Evolutionary conservation across 2,113 vertebrate genomes (phyloP).

Genomic region (Phoenicopterus ruber): DNA sequence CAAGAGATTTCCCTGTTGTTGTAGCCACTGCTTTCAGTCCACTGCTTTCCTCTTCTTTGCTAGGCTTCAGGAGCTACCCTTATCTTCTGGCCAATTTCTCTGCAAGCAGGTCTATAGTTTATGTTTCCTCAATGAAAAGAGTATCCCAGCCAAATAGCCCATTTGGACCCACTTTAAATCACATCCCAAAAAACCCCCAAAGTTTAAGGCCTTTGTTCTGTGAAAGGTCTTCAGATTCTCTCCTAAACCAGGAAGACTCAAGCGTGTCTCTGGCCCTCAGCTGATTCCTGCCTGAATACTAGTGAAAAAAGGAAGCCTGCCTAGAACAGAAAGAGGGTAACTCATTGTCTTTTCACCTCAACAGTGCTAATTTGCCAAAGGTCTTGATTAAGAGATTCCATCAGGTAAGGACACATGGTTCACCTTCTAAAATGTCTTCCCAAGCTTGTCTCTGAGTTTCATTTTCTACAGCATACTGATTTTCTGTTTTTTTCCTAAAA

Average conservation of each 20-base stretch:
- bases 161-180: neutral
- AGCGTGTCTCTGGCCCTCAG: neutral
- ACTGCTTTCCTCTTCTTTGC: neutral
- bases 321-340: neutral
- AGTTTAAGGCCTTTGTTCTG: neutral
- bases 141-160: neutral
- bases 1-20: neutral
- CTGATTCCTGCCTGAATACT: neutral
- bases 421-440: neutral
- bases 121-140: neutral
- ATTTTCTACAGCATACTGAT: neutral
- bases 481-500: neutral
- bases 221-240: neutral
- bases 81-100: neutral
- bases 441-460: neutral
- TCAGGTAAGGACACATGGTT: neutral
- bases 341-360: neutral
- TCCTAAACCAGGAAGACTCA: neutral
- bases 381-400: neutral
- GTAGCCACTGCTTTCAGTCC: neutral
- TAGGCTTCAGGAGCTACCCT: neutral
- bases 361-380: neutral
- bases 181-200: neutral
- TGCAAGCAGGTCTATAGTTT: neutral
- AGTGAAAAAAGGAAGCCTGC: neutral